phyloP scores from a whole-genome alignment of 2,797 vertebrate species.

The Fistularia tabacaria region DNA sequence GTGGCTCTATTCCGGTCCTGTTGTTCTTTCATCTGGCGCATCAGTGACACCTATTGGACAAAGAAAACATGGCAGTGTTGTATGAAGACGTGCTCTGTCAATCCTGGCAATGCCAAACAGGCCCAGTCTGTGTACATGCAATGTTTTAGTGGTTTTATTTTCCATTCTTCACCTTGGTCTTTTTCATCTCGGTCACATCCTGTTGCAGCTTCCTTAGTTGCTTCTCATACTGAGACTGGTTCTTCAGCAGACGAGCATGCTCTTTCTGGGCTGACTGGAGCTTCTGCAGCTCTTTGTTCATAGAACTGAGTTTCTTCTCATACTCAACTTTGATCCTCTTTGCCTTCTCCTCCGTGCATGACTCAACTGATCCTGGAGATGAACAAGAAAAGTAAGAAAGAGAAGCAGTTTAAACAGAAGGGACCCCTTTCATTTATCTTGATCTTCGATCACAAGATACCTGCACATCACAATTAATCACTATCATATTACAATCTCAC shows the following conservation, averaged over 20 bases:
- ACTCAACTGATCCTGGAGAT: conserved; percentile 86
- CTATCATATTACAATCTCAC: conserved; percentile 55
- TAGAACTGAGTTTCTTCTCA: conserved; percentile 90
- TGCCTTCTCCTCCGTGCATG: conserved; percentile 93
- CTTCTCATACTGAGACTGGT: conserved; percentile 96
- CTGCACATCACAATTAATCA: too few relatives aligned
- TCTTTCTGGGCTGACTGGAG: conserved; percentile 94
- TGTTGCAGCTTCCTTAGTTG: conserved; percentile 92
- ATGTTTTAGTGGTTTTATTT: neutral
- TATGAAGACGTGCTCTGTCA: too few relatives aligned
- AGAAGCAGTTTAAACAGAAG: neutral
- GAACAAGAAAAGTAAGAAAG: neutral
- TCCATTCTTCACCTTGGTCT: conserved; percentile 84
- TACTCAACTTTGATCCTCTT: conserved; percentile 92
- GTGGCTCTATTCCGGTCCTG: conserved; percentile 87
- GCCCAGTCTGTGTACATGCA: neutral
- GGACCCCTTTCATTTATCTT: too few relatives aligned
- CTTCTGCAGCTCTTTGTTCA: conserved; percentile 96
- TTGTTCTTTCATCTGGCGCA: conserved; percentile 99
- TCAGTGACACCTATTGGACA: conserved; percentile 83
- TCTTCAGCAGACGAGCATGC: conserved; percentile 91
- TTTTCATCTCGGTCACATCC: conserved; percentile 98
- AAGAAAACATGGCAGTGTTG: neutral
- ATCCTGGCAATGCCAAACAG: rapidly evolving
- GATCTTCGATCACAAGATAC: too few relatives aligned